Evolutionary conservation across 2,888 invertebrate genomes (phyloP), one percentile per base, ranked within the genome.

Genomic region (Sipha maydis): DNA sequence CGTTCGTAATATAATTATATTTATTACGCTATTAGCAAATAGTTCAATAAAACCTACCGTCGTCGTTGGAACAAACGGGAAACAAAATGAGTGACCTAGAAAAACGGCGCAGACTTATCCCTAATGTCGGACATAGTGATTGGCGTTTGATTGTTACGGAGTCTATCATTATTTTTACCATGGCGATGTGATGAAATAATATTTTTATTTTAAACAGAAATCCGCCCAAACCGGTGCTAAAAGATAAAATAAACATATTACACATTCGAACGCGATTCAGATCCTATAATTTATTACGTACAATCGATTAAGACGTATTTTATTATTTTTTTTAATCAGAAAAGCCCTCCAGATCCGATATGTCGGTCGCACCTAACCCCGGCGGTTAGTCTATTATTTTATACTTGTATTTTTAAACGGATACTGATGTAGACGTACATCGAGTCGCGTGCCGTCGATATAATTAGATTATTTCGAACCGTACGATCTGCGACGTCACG

Each of bases 51-150:
- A 21, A 61, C 34, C 34, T 34, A 34, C 34, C 34, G 34, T 34
- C 56, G 28, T 41, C 21, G 8, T 9, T 25, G 21, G 61, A 61
- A 28, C 69, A 28, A 21, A 41, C 67, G 41, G 67, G 56, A 69
- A 56, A 71, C 48, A 48, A 82, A 71, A 31, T 3, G 8, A 48
- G 28, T 48, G 69, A 71, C 69, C 69, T 82, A 82, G 69, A 82
- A 82, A 79, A 56, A 11, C 56, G 21, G 61, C 61, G 34, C 14
- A 79, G 48, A 67, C 14, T 78, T 56, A 54, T 78, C 31, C 54
- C 31, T 31, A 54, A 54, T 25, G 48, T 69, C 69, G 21, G 61
- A 14, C 8, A 14, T 48, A 48, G 14, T 48, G 0, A 61, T 61
- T 61, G 21, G 61, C 21, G 21, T 21, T 61, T 25, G 61, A 19